Evolutionary conservation across 2,888 invertebrate species (phyloP), one percentile per base, ranked within the genome.

Genomic region (Esperia sulphurella): DNA sequence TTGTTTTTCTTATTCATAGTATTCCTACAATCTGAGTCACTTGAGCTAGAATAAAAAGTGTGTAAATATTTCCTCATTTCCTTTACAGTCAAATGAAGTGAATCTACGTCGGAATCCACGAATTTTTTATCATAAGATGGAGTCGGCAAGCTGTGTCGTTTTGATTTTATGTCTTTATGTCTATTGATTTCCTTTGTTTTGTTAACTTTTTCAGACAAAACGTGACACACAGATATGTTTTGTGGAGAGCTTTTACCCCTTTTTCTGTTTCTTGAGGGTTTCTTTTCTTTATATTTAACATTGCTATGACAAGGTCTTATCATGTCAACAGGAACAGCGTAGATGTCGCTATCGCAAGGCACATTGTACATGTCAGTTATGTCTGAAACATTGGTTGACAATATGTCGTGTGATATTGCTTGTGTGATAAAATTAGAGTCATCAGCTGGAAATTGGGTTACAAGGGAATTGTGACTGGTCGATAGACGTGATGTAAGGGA

Each of bases 391-490:
- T 93, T 91, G 4, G 82, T 70, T 8, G 91, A 89, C 35, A 96
- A 86, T 1, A 95, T 94, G 70, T 96, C 96, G 70, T 96, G 96
- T 0, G 96, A 96, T 90, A 96, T 96, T 31, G 96, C 96, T 71
- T 96, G 96, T 0, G 96, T 96, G 58, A 96, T 96, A 73, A 96
- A 96, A 70, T 93, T 95, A 14, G 96, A 96, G 75, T 96, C 96
- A 68, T 96, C 96, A 1, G 92, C 93, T 80, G 94, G 94, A 65
- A 95, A 94, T 52, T 94, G 92, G 14, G 92, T 92, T 55, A 94
- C 93, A 51, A 96, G 89, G 0, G 96, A 96, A 73, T 96, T 96
- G 78, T 96, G 96, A 50, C 96, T 96, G 71, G 95, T 95, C 41
- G 96, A 96, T 13, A 96, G 89, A 3, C 96, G 92, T 5, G 95